Evolutionary conservation across 1,140 invertebrate genomes (phyloP).

Genomic region (Conus betulinus): DNA sequence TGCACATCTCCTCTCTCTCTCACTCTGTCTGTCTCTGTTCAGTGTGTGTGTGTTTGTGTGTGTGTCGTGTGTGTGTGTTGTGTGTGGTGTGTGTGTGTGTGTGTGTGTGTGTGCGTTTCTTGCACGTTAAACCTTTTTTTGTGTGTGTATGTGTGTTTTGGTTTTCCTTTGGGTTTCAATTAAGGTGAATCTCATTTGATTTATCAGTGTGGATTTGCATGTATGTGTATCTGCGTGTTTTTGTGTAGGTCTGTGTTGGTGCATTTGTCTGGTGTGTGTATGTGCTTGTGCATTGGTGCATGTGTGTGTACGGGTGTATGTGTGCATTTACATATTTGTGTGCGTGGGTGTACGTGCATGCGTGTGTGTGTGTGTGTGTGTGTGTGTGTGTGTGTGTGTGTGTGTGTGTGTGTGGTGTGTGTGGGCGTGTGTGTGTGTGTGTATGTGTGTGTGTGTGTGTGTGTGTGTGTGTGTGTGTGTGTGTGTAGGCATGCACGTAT

Average conservation of each 20-base stretch:
- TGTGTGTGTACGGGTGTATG: not conserved
- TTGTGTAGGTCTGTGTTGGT: no score
- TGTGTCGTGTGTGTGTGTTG: no score
- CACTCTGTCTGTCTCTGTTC: not conserved
- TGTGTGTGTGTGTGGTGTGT: not conserved
- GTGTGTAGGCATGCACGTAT: not conserved
- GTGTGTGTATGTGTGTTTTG: no score
- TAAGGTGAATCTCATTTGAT: no score
- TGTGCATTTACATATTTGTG: not conserved
- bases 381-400: not conserved
- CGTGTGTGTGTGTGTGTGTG: slow-evolving; percentile 4
- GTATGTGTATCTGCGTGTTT: no score
- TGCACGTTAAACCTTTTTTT: no score
- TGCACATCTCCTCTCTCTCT: not conserved
- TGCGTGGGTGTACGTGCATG: not conserved
- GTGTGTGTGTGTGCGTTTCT: no score
- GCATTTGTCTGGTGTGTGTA: no score
- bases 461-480: slow-evolving; percentile 1
- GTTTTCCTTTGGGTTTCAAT: no score
- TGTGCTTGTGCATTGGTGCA: not conserved
- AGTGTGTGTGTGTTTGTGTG: no score
- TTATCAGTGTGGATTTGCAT: no score
- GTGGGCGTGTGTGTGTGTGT: not conserved
- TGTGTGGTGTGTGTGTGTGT: no score
- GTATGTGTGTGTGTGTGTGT: not conserved